Evolutionary conservation across 2,888 invertebrate genomes (phyloP).

Genomic region (Drosophila gaucha): DNA sequence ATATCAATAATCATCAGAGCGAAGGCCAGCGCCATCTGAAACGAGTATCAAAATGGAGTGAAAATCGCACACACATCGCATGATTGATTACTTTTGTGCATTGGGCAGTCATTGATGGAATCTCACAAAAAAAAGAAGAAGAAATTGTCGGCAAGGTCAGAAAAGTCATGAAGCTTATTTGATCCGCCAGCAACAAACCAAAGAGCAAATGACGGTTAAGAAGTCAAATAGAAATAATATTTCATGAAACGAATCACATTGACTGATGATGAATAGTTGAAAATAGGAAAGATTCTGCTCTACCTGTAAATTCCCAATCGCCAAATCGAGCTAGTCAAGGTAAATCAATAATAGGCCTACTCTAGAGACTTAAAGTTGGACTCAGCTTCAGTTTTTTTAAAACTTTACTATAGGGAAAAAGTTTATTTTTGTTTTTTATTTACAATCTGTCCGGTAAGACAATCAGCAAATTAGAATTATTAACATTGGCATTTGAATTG

Average conservation of each 20-base stretch:
- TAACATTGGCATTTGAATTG: no score
- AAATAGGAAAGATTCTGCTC: neutral
- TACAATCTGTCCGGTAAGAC: no score
- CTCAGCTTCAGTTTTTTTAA: slow-evolving; percentile 13
- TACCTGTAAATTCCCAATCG: neutral
- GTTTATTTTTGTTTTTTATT: no score
- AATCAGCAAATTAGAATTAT: no score
- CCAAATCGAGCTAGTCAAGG: neutral
- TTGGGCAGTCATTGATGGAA: slow-evolving; percentile 29
- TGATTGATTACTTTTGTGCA: slow-evolving; percentile 59
- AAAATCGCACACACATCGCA: slow-evolving; percentile 30
- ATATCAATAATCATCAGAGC: slow-evolving; percentile 47
- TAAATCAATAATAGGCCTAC: neutral
- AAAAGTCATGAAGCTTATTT: neutral
- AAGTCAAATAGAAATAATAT: neutral
- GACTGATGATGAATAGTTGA: slow-evolving; percentile 1
- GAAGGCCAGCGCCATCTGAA: slow-evolving; percentile 7
- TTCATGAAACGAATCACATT: neutral
- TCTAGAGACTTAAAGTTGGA: neutral
- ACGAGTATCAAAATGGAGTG: slow-evolving; percentile 11
- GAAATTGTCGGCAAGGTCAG: slow-evolving; percentile 12
- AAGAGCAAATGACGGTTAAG: slow-evolving; percentile 6
- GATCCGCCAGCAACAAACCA: slow-evolving; percentile 7
- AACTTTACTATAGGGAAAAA: no score
- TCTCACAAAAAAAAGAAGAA: slow-evolving; percentile 8